Evolutionary conservation across 2,113 vertebrate species (phyloP), one percentile per base, ranked within the genome.

Genomic region (Hiodon alosoides): DNA sequence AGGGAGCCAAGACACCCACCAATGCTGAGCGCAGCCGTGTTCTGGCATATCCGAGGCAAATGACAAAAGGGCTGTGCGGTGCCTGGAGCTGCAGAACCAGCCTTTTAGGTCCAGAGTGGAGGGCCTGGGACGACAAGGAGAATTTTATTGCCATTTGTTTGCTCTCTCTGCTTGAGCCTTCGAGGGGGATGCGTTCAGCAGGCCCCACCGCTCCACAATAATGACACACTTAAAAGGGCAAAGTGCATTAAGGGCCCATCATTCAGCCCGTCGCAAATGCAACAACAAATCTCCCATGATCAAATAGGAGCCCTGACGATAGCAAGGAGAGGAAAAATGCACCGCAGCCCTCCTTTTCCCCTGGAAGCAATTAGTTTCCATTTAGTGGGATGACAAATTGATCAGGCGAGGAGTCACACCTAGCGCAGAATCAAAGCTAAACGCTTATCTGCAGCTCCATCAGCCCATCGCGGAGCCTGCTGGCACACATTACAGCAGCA

Each of bases 321-420:
- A 10, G 51, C 10, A 13, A 2, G 51, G 55, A 53, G 59, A 60
- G 55, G 51, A 62, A 46, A 80, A 82, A 77, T 72, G 83, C 58
- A 13, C 64, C 68, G 76, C 67, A 83, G 79, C 74, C 52, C 69
- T 83, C 89, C 84, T 85, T 85, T 86, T 91, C 86, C 90, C 87
- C 87, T 79, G 84, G 90, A 93, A 90, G 88, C 88, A 92, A 94
- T 94, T 92, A 91, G 87, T 90, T 93, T 91, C 92, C 90, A 90
- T 93, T 93, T 91, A 91, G 87, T 87, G 78, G 88, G 86, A 91
- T 93, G 92, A 92, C 90, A 93, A 91, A 93, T 91, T 88, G 92
- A 94, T 91, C 81, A 85, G 86, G 87, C 85, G 90, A 86, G 83
- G 80, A 91, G 85, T 88, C 87, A 86, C 84, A 85, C 90, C 81